Evolutionary conservation across 2,797 vertebrate genomes (phyloP).

Genomic region (Gallinago stenura): DNA sequence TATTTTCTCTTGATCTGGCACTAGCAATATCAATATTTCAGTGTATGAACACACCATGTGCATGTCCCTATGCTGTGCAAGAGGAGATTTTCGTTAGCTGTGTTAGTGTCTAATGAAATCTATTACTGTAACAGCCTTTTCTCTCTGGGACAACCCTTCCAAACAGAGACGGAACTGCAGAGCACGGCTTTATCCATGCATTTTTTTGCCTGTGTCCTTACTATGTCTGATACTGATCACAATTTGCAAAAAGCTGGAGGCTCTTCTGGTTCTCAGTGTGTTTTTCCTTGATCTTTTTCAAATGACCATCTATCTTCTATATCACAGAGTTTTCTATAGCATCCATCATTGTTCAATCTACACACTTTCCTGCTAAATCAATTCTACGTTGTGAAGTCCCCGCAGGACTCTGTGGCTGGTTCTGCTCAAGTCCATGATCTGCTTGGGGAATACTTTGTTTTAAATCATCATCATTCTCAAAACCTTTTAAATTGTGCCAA

Average conservation of each 20-base stretch:
- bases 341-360: constrained; percentile 61
- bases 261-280: background rate
- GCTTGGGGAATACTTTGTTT: constrained; percentile 61
- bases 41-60: fast-evolving
- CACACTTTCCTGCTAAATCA: constrained; percentile 63
- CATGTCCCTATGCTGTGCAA: background rate
- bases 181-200: background rate
- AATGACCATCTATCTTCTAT: constrained; percentile 49
- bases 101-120: background rate
- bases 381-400: constrained; percentile 33
- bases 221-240: background rate
- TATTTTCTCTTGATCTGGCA: background rate
- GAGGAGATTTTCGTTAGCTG: background rate
- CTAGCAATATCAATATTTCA: background rate
- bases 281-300: constrained; percentile 58
- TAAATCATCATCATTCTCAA: constrained; percentile 52
- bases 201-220: background rate
- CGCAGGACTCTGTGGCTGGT: constrained; percentile 34
- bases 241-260: constrained; percentile 40
- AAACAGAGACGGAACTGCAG: background rate
- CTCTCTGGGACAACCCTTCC: background rate
- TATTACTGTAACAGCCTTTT: background rate
- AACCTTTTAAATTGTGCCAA: constrained; percentile 68
- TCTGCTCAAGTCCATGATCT: constrained; percentile 48
- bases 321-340: constrained; percentile 18